These are phyloP conservation scores for Burhinus oedicnemus DNA, from an alignment of 2,113 vertebrate genomes.

Conservation along the genomic window DNA sequence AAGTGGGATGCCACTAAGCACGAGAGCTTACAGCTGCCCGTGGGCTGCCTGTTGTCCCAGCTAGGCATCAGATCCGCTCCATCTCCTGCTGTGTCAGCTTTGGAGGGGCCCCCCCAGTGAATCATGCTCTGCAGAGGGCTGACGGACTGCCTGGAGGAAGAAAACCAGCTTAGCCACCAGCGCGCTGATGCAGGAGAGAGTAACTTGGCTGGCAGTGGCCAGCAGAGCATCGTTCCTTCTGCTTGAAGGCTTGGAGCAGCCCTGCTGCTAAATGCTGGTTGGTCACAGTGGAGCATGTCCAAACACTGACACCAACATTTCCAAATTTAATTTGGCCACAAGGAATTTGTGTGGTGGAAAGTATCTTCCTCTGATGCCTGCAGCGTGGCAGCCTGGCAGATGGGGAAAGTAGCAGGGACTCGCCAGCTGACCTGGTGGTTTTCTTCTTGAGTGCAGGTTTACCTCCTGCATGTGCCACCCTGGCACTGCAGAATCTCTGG, in stretches of 20 bases:
- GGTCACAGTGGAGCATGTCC: background rate
- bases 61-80: background rate
- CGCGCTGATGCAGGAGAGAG: background rate
- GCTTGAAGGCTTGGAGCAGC: background rate
- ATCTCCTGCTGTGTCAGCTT: background rate
- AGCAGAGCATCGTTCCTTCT: background rate
- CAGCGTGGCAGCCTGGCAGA: background rate
- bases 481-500: background rate
- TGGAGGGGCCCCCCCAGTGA: background rate
- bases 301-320: accelerated
- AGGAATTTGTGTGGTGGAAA: background rate
- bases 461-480: background rate
- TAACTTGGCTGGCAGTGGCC: background rate
- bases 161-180: background rate
- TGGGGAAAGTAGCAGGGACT: background rate
- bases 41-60: background rate
- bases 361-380: background rate
- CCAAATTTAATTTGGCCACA: background rate
- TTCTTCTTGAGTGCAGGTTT: background rate
- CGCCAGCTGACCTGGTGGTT: background rate
- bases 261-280: background rate
- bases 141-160: background rate
- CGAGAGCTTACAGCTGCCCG: accelerated
- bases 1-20: background rate
- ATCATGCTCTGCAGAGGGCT: background rate